A percentile compares a stretch with the other conserved stretches of the same genome.
phyloP scores from a whole-genome alignment of 2,113 vertebrate species.

The Phodopus roborovskii region DNA sequence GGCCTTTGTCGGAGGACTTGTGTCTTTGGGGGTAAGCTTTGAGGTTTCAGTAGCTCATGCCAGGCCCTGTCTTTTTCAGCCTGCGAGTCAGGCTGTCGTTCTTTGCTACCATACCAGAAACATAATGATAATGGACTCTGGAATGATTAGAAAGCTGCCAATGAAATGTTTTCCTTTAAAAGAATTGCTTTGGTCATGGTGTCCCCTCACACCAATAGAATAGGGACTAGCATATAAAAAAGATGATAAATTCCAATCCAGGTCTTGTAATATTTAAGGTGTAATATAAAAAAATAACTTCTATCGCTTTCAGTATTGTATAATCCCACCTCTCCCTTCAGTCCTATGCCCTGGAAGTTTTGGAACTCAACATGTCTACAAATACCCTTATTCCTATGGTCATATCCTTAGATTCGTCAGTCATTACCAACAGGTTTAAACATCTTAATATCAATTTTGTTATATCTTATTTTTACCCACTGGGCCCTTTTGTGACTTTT shows the following conservation, averaged over 20 bases:
- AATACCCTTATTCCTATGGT: background rate
- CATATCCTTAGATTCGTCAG: background rate
- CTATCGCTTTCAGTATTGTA: rapidly evolving
- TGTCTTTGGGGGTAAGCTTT: background rate
- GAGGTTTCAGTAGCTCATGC: background rate
- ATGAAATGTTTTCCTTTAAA: too few relatives aligned
- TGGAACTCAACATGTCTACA: background rate
- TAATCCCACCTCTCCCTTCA: background rate
- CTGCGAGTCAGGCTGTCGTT: background rate
- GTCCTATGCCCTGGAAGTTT: background rate
- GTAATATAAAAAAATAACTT: background rate
- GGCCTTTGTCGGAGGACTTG: background rate
- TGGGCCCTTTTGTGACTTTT: background rate
- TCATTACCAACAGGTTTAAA: background rate
- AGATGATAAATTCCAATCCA: background rate
- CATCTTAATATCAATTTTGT: background rate
- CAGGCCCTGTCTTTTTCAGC: background rate
- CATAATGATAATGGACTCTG: background rate
- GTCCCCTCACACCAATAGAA: background rate
- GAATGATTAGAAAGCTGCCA: too few relatives aligned
- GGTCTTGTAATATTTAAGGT: background rate
- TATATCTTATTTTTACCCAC: background rate
- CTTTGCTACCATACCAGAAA: background rate
- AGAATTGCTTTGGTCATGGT: background rate
- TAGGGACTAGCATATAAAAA: background rate